Evolutionary conservation across 2,888 invertebrate genomes (phyloP).

Genomic region (Slavum lentiscoides): DNA sequence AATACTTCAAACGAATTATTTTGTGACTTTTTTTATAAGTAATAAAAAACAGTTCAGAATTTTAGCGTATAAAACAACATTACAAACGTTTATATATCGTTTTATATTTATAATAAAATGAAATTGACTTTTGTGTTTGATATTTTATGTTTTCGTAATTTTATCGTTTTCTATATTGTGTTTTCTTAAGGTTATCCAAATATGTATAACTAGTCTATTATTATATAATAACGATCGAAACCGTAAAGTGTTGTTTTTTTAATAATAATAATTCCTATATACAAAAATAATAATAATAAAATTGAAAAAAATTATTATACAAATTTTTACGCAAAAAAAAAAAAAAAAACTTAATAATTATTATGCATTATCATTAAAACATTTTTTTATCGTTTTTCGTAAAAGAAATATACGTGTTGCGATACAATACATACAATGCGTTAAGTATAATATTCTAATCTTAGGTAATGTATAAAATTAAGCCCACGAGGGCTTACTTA

Average conservation of each 20-base stretch:
- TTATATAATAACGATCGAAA: background rate
- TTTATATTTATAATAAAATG: background rate
- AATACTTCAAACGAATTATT: background rate
- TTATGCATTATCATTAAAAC: too few species aligned
- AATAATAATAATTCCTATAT: background rate
- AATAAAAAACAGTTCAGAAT: background rate
- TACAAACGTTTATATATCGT: background rate
- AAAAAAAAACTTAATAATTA: too few species aligned
- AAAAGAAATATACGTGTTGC: too few species aligned
- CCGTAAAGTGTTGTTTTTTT: background rate
- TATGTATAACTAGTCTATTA: background rate
- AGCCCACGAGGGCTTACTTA: too few species aligned
- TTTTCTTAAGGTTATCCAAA: background rate
- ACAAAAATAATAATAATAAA: background rate
- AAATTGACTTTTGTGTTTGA: conserved; percentile 6
- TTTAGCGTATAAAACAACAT: background rate
- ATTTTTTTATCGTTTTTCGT: too few species aligned
- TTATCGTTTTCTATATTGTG: background rate
- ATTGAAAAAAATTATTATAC: too few species aligned
- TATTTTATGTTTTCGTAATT: background rate
- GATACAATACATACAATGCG: too few species aligned
- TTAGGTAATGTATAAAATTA: too few species aligned
- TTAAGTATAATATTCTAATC: too few species aligned
- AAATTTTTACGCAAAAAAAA: too few species aligned
- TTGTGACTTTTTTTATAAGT: background rate